Evolutionary conservation across 1,140 invertebrate species (phyloP).

Genomic region (Spodoptera frugiperda): DNA sequence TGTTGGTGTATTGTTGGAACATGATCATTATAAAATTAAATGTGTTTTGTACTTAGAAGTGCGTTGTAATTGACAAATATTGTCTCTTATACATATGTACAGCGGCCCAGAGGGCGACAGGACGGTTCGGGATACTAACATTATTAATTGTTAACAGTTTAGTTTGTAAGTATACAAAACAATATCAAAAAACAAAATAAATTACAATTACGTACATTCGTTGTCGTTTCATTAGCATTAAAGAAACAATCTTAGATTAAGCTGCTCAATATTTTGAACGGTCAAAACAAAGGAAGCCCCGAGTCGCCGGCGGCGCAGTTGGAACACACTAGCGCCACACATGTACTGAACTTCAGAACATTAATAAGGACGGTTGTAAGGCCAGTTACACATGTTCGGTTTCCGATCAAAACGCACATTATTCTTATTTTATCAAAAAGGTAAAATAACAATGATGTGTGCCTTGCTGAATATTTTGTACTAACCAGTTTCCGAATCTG

Average conservation of each 20-base stretch:
- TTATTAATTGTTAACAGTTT: constrained; percentile 57
- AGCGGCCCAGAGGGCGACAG: constrained; percentile 55
- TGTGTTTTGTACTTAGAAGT: constrained; percentile 79
- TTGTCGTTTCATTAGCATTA: constrained; percentile 56
- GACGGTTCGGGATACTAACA: constrained; percentile 57
- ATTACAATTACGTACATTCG: constrained; percentile 54
- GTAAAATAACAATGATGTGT: too few relatives aligned
- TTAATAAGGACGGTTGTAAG: constrained; percentile 2
- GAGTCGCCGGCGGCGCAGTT: constrained; percentile 56
- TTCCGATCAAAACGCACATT: too few relatives aligned
- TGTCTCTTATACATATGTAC: constrained; percentile 52
- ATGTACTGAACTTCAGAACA: constrained; percentile 72
- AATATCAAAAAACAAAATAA: constrained; percentile 59
- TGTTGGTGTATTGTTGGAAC: constrained; percentile 69
- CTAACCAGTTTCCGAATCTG: too few relatives aligned
- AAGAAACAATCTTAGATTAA: constrained; percentile 52
- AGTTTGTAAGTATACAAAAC: constrained; percentile 68
- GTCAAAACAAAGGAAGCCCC: constrained; percentile 56
- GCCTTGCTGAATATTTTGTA: too few relatives aligned
- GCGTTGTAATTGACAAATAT: constrained; percentile 69
- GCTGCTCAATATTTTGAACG: constrained; percentile 48
- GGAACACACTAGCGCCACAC: constrained; percentile 50
- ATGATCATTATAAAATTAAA: constrained; percentile 68
- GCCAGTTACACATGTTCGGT: neutral
- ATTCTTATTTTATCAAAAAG: too few relatives aligned